These are phyloP conservation scores for Amyelois transitella DNA, from an alignment of 1,140 invertebrate genomes.

Conservation along the genomic window DNA sequence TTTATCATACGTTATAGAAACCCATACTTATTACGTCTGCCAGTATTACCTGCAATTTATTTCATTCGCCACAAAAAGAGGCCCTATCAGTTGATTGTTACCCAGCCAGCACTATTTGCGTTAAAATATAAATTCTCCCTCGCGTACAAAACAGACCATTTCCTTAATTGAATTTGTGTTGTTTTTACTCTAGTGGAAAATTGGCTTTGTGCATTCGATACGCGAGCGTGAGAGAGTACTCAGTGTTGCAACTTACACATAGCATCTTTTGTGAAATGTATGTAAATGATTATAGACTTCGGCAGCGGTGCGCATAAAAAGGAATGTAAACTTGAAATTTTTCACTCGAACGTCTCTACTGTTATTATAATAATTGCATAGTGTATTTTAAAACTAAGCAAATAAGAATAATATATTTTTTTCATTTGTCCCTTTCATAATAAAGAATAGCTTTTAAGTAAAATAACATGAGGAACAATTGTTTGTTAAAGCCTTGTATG, in stretches of 20 bases:
- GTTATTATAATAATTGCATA: background rate
- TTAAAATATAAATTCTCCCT: slow-evolving; percentile 15
- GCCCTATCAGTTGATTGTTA: background rate
- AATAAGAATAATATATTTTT: background rate
- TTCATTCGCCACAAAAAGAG: background rate
- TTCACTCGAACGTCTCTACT: background rate
- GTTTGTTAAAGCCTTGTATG: too few species aligned
- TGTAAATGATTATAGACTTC: background rate
- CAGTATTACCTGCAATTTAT: background rate
- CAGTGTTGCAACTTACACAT: background rate
- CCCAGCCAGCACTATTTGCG: slow-evolving; percentile 4
- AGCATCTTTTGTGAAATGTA: background rate
- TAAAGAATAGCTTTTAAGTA: too few species aligned
- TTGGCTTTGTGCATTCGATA: slow-evolving; percentile 55
- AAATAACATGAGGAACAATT: too few species aligned
- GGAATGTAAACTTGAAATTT: background rate
- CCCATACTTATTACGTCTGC: too few species aligned
- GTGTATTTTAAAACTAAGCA: slow-evolving; percentile 1
- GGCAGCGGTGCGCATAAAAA: background rate
- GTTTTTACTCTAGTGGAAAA: slow-evolving; percentile 57
- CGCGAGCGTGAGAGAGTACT: slow-evolving; percentile 56
- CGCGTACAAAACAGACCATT: slow-evolving; percentile 36
- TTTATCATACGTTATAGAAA: too few species aligned
- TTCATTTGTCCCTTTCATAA: too few species aligned
- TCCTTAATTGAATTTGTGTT: slow-evolving; percentile 67